phyloP scores from a whole-genome alignment of 2,888 invertebrate species.

The Lithophane ornitopus region DNA sequence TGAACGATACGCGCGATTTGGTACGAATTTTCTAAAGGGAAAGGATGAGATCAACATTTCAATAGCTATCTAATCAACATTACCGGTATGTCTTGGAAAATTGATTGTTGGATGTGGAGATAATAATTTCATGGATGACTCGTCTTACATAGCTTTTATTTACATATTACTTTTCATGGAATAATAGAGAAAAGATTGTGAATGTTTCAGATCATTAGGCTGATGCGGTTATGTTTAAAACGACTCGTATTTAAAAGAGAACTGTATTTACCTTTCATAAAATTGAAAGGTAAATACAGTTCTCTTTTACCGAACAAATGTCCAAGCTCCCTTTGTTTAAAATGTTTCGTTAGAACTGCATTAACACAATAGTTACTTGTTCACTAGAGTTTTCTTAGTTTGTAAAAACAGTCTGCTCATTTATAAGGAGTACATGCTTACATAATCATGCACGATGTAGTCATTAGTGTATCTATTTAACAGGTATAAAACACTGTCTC shows the following conservation, averaged over 20 bases:
- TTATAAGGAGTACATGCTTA: background rate
- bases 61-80: constrained; percentile 69
- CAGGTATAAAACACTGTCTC: no score
- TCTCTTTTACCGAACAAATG: constrained; percentile 28
- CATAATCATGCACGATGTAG: background rate
- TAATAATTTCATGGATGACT: constrained; percentile 51
- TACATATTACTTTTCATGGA: constrained; percentile 4
- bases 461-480: no score
- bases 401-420: constrained; percentile 14
- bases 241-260: constrained; percentile 23
- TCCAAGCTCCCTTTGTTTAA: constrained; percentile 42
- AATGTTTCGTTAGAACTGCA: constrained; percentile 45
- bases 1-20: constrained; percentile 70
- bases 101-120: constrained; percentile 58
- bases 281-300: constrained; percentile 38
- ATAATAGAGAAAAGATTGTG: constrained; percentile 18
- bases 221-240: constrained; percentile 7
- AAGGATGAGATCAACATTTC: constrained; percentile 68
- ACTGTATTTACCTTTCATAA: no score
- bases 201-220: constrained; percentile 17
- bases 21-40: constrained; percentile 63
- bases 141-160: constrained; percentile 14
- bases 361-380: constrained; percentile 35
- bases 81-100: constrained; percentile 54
- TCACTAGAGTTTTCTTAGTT: constrained; percentile 42